These are phyloP conservation scores for Campylomormyrus tamandua DNA, from an alignment of 2,113 vertebrate species.

Conservation along the genomic window DNA sequence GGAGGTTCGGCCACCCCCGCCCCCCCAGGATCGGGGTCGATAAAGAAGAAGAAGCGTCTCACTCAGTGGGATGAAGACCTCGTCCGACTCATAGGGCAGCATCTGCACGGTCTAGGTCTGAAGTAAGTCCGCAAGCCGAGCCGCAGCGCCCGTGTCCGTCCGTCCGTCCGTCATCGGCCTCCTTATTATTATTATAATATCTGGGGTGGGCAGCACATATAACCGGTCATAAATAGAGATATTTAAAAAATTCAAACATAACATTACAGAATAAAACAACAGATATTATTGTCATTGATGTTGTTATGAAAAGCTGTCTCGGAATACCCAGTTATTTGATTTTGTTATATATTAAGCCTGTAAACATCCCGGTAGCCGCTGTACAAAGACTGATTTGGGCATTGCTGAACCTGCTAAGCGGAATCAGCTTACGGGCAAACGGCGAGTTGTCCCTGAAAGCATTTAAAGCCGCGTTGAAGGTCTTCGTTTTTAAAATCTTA, in stretches of 20 bases:
- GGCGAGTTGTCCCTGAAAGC: not conserved
- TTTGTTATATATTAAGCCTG: not conserved
- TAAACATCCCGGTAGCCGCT: not conserved
- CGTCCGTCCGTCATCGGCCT: not conserved
- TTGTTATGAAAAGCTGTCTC: not conserved
- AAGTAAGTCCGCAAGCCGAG: slow-evolving; percentile 72
- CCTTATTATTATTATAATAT: not conserved
- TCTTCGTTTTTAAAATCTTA: not conserved
- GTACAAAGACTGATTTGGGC: not conserved
- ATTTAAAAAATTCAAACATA: not conserved
- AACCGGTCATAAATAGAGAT: slow-evolving; percentile 1
- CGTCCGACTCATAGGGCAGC: slow-evolving; percentile 89
- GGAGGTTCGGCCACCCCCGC: slow-evolving; percentile 42
- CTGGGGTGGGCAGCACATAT: not conserved
- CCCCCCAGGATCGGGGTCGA: slow-evolving; percentile 49
- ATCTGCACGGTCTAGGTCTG: slow-evolving; percentile 86
- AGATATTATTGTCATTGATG: not conserved
- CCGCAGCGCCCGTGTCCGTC: not conserved
- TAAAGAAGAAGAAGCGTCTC: slow-evolving; percentile 84
- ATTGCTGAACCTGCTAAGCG: not conserved
- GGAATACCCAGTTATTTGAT: not conserved
- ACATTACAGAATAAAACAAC: not conserved
- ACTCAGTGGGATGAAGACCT: slow-evolving; percentile 90
- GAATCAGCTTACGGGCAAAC: not conserved
- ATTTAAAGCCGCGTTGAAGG: not conserved